These are phyloP conservation scores for Aromia moschata DNA, from an alignment of 2,888 invertebrate genomes.

Conservation along the genomic window DNA sequence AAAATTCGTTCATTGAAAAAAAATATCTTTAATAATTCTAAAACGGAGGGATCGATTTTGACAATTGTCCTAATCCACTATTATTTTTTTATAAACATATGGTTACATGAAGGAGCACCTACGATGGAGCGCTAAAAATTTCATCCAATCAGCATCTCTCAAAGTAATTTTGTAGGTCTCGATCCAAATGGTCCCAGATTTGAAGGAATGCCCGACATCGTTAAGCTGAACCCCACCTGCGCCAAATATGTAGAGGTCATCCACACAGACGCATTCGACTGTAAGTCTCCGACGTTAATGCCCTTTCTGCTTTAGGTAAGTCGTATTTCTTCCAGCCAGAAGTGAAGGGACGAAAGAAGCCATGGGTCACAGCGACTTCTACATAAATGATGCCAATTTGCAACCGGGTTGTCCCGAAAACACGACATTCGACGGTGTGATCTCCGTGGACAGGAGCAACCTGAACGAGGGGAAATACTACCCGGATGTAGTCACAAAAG, in stretches of 20 bases:
- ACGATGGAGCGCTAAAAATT: too few species aligned
- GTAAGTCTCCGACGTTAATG: conserved; percentile 36
- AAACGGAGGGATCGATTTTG: too few species aligned
- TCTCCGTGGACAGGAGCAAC: conserved; percentile 49
- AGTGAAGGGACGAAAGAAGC: conserved; percentile 58
- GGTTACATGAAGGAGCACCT: too few species aligned
- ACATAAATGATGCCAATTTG: conserved; percentile 57
- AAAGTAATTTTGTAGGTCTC: conserved; percentile 59
- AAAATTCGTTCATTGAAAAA: too few species aligned
- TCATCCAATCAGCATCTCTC: too few species aligned
- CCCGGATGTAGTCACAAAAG: conserved; percentile 63
- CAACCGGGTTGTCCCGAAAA: conserved; percentile 60
- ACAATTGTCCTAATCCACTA: too few species aligned
- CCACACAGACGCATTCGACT: conserved; percentile 65
- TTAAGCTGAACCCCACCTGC: conserved; percentile 66
- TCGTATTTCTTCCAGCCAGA: conserved; percentile 45
- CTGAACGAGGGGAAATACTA: conserved; percentile 56
- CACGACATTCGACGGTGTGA: conserved; percentile 46
- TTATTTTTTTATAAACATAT: too few species aligned
- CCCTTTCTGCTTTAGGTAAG: conserved; percentile 6
- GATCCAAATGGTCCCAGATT: conserved; percentile 71
- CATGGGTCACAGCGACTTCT: conserved; percentile 61
- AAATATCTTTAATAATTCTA: too few species aligned
- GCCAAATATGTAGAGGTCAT: conserved; percentile 69
- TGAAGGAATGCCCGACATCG: conserved; percentile 64